Conservation (phyloP, 1,140 invertebrate genomes). For the Plutomurus gul region DNA sequence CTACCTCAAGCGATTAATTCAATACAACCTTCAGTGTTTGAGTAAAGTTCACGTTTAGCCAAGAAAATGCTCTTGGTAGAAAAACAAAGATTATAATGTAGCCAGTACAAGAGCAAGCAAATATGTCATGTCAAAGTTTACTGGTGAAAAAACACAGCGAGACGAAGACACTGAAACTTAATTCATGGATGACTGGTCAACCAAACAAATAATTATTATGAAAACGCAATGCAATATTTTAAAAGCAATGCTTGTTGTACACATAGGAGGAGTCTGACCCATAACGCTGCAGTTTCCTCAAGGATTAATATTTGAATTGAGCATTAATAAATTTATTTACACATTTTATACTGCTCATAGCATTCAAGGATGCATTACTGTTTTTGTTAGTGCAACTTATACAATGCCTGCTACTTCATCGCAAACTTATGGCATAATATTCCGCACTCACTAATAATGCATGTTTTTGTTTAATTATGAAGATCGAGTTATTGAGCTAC, state of each 20-base stretch:
- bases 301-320: background rate
- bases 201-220: background rate
- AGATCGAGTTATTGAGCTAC: too few relatives aligned
- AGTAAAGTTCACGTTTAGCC: background rate
- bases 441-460: background rate
- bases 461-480: too few relatives aligned
- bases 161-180: slow-evolving; percentile 10
- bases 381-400: too few relatives aligned
- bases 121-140: slow-evolving; percentile 16
- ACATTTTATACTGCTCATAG: background rate
- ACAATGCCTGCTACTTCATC: too few relatives aligned
- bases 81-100: background rate
- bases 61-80: background rate
- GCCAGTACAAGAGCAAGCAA: background rate
- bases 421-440: background rate
- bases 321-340: background rate
- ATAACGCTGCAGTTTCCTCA: background rate
- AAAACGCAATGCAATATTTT: background rate
- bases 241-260: background rate
- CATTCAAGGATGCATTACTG: slow-evolving; percentile 5
- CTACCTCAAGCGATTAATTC: too few relatives aligned
- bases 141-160: background rate
- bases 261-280: background rate
- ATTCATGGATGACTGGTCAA: slow-evolving; percentile 12
- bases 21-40: too few relatives aligned